Evolutionary conservation across 2,888 invertebrate species (phyloP).

Genomic region (Patella pellucida): DNA sequence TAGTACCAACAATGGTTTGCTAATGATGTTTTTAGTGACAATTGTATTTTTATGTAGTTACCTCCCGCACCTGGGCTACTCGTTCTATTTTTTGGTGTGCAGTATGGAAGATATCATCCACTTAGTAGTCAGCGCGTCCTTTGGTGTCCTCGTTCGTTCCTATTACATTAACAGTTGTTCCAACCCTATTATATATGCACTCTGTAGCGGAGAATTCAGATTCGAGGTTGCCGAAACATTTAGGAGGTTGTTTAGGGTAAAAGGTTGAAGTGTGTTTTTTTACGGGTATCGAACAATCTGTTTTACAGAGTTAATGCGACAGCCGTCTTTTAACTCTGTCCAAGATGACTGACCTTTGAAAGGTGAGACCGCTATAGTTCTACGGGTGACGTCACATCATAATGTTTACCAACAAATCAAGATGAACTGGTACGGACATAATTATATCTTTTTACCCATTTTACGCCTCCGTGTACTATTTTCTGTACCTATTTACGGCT

Average conservation of each 20-base stretch:
- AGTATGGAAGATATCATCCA: neutral
- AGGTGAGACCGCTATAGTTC: too few species aligned
- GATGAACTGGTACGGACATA: too few species aligned
- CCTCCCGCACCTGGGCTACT: neutral
- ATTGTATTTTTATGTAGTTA: neutral
- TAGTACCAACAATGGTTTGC: neutral
- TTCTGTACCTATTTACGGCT: too few species aligned
- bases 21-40: constrained; percentile 6
- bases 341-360: too few species aligned
- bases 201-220: neutral
- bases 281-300: too few species aligned
- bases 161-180: neutral
- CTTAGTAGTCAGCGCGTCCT: neutral
- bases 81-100: neutral
- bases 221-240: neutral
- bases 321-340: too few species aligned
- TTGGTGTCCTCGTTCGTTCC: neutral
- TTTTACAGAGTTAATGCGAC: too few species aligned
- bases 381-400: too few species aligned
- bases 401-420: too few species aligned
- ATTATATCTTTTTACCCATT: too few species aligned
- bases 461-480: too few species aligned
- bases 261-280: too few species aligned
- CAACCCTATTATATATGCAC: neutral
- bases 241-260: neutral